Base-by-base conservation (phyloP, 2,797 vertebrate species). In the Diceros bicornis region DNA sequence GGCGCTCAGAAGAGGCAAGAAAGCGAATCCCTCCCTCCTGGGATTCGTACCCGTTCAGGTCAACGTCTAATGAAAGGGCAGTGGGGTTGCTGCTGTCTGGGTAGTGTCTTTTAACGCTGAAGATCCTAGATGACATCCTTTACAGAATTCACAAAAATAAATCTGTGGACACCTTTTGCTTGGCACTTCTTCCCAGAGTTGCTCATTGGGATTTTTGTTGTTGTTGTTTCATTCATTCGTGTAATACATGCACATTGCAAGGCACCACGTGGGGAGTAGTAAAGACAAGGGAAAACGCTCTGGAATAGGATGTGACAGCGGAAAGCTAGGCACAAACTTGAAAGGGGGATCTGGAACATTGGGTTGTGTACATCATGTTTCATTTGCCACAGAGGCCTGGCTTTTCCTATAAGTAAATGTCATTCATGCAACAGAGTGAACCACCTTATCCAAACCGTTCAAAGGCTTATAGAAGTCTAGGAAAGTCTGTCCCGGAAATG, bases 351-450 rank as follows among this genome's bases (percentile, higher is more conserved):
- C 86, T 84, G 68, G 52, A 81, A 52, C 44, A 7, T 1, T 29
- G 23, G 20, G 17, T 20, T 69, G 17, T 37, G 69, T n/a, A 25
- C 4, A 9, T 52, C 4, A 0, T 4, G 6, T 89, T 74, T 57
- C 87, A 59, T 83, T 85, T 83, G 32, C 55, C 77, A 61, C 55
- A 92, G 52, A 89, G 72, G n/a, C 52, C 81, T 83, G 77, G 17
- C 78, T 91, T 81, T 88, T 95, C 57, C 82, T 72, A 50, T 78
- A 68, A 94, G 64, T 44, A 88, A 92, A 85, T 62, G 29, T 69
- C 85, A 44, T 11, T 88, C 71, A 62, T 34, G 82, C 23, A 41
- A 32, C 71, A 64, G 29, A 82, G 66, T 27, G 92, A 34, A 81
- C 71, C 27, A 69, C 32, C 81, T 29, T 74, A 83, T 57, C 29